Conservation (phyloP, 2,888 invertebrate genomes). For the Pherbina coryleti region DNA sequence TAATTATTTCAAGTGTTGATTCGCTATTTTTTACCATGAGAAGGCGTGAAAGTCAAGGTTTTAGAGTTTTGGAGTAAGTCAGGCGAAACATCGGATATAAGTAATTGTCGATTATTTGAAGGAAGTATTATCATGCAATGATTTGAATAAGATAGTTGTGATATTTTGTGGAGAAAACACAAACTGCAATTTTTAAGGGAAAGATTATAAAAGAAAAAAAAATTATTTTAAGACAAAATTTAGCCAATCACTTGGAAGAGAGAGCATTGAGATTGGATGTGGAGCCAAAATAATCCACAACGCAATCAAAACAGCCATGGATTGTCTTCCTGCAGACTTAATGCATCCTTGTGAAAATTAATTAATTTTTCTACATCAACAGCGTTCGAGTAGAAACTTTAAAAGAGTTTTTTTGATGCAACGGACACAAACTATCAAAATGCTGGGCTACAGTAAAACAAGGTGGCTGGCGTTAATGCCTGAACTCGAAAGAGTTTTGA, state of each 20-base stretch:
- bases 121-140: constrained; percentile 22
- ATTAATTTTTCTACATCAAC: constrained; percentile 37
- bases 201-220: neutral
- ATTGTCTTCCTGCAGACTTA: constrained; percentile 38
- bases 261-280: constrained; percentile 39
- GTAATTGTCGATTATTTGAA: constrained; percentile 24
- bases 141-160: constrained; percentile 34
- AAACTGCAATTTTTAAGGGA: constrained; percentile 21
- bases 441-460: constrained; percentile 37
- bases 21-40: constrained; percentile 19
- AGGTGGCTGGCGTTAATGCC: constrained; percentile 41
- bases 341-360: constrained; percentile 1
- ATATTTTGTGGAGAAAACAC: constrained; percentile 29
- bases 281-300: constrained; percentile 41
- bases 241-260: neutral
- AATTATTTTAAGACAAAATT: constrained; percentile 9
- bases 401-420: constrained; percentile 31
- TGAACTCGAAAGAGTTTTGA: constrained; percentile 35
- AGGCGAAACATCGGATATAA: too few relatives aligned
- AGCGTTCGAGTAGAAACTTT: constrained; percentile 39
- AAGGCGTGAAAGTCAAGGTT: constrained; percentile 19
- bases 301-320: constrained; percentile 38
- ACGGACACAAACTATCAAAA: constrained; percentile 24
- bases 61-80: neutral
- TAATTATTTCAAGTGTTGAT: constrained; percentile 20